Evolutionary conservation across 2,113 vertebrate genomes (phyloP), one percentile per base, ranked within the genome.

Genomic region (Dasyprocta punctata): DNA sequence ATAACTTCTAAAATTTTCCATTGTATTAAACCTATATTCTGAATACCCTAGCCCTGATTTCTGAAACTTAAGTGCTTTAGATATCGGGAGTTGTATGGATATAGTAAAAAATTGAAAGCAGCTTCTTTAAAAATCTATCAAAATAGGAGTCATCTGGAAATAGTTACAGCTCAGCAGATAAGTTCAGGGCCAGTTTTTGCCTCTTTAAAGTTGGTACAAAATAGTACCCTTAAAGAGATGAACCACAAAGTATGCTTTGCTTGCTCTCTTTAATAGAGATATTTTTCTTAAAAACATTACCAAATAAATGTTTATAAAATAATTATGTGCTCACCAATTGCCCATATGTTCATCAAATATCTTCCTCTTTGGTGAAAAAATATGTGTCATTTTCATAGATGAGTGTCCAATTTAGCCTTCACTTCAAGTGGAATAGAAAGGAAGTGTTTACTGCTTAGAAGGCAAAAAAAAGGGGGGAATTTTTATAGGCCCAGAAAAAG

Each of bases 91-190:
- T 97, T 97, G 96, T 65, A 97, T 17, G 7, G 52, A 41, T 49
- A 73, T 0, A 91, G 88, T 94, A 75, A 97, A 92, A 98, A 96
- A 82, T 1, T 96, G 83, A 97, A 80, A 44, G 49, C 0, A 80
- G 65, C 20, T 71, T 92, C 82, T 97, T 61, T 67, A 94, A 96
- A 97, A n/a, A 96, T 94, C 77, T 95, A 97, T 97, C 67, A 97
- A 97, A 97, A 97, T 0, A 9, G 88, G 80, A 96, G 17, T 75
- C 67, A 97, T 63, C 41, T 86, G 92, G 78, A 97, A 93, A 97
- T 19, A 97, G 67, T 56, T 95, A 92, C 1, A 14, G 17, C 78
- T 97, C 82, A 47, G 60, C 87, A 97, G 22, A 89, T 36, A 95
- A 16, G 36, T 36, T 75, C 73, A 71, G 38, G 26, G 92, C 71